phyloP scores from a whole-genome alignment of 2,797 vertebrate genomes.

The Kryptopterus vitreolus region DNA sequence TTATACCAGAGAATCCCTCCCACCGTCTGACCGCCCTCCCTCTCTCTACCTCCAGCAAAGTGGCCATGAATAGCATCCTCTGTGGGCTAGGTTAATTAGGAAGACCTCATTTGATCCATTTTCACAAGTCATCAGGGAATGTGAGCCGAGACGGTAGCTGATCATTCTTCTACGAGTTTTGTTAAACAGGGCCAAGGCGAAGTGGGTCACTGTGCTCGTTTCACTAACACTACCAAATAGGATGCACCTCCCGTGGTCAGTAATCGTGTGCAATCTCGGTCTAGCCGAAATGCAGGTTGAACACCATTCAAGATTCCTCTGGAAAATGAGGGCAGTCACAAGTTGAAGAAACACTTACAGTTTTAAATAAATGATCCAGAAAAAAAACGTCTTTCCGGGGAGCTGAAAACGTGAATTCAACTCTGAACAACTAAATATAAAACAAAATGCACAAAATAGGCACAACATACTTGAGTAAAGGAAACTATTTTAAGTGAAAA shows the following conservation, averaged over 20 bases:
- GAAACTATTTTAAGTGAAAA: not conserved
- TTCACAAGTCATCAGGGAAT: slow-evolving; percentile 69
- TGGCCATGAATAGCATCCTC: slow-evolving; percentile 52
- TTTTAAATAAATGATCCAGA: not conserved
- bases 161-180: slow-evolving; percentile 69
- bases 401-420: not conserved
- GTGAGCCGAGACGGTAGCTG: slow-evolving; percentile 62
- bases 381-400: not conserved
- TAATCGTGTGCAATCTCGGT: not conserved
- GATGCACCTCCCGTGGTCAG: slow-evolving; percentile 28
- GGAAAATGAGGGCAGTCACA: not conserved
- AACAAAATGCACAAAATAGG: not conserved
- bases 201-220: slow-evolving; percentile 67
- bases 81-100: slow-evolving; percentile 73
- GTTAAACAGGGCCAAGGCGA: slow-evolving; percentile 71
- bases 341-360: not conserved
- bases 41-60: not conserved
- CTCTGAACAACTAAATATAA: not conserved
- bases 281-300: not conserved
- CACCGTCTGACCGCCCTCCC: not conserved
- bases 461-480: not conserved
- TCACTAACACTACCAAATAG: slow-evolving; percentile 33
- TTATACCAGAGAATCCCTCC: slow-evolving; percentile 12
- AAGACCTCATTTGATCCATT: slow-evolving; percentile 70
- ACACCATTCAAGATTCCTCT: not conserved